These are phyloP conservation scores for Parambassis ranga DNA, from an alignment of 2,797 vertebrate genomes.

Conservation along the genomic window DNA sequence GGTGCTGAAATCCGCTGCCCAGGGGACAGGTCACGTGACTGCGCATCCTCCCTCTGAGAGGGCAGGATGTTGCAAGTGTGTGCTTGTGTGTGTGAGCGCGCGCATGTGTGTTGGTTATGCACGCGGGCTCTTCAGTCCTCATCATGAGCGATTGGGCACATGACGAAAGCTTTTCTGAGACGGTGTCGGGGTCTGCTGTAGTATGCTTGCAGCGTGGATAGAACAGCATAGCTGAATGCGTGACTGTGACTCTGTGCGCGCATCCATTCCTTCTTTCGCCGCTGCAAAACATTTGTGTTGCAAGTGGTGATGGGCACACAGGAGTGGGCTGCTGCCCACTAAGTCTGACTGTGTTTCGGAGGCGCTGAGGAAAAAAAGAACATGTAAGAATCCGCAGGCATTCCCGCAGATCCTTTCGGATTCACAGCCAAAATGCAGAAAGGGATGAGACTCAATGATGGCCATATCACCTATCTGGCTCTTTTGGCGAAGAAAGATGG, in stretches of 20 bases:
- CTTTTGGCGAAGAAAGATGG: slow-evolving; percentile 94
- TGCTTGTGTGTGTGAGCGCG: slow-evolving; percentile 11
- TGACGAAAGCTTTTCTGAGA: slow-evolving; percentile 33
- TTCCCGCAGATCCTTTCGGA: slow-evolving; percentile 37
- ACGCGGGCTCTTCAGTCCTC: slow-evolving; percentile 57
- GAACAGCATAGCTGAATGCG: slow-evolving; percentile 23
- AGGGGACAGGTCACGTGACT: slow-evolving; percentile 76
- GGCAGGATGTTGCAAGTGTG: slow-evolving; percentile 28
- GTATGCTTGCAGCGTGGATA: slow-evolving; percentile 38
- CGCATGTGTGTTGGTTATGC: slow-evolving; percentile 7
- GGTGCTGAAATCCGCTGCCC: slow-evolving; percentile 70
- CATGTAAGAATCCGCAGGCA: slow-evolving; percentile 64
- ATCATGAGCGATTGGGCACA: slow-evolving; percentile 52
- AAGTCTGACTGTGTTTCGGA: slow-evolving; percentile 58
- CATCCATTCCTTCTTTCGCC: not conserved
- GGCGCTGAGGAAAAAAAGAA: slow-evolving; percentile 42
- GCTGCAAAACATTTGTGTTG: slow-evolving; percentile 29
- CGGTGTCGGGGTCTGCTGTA: slow-evolving; percentile 26
- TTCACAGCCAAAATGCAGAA: slow-evolving; percentile 86
- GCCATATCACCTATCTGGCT: slow-evolving; percentile 93
- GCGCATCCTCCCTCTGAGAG: slow-evolving; percentile 49
- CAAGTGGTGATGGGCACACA: slow-evolving; percentile 45
- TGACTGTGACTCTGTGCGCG: slow-evolving; percentile 25
- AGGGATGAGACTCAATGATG: slow-evolving; percentile 94
- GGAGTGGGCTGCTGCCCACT: slow-evolving; percentile 64